Evolutionary conservation across 2,797 vertebrate species (phyloP), one percentile per base, ranked within the genome.

Genomic region (Rhynchonycteris naso): DNA sequence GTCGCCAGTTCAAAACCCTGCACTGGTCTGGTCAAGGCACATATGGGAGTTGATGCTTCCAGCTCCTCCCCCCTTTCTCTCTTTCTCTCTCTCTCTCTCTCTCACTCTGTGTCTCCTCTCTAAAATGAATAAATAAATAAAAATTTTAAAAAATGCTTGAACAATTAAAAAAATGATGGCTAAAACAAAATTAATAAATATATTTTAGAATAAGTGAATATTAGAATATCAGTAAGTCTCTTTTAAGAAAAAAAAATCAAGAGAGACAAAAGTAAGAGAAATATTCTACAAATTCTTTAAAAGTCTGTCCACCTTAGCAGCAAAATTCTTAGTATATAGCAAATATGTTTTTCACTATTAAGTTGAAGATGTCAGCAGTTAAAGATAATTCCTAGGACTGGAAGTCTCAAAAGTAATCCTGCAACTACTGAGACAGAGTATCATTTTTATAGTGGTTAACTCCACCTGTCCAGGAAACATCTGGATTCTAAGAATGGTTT

Each of bases 331-430:
- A 80, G 24, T n/a, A 59, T 24, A 68, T 24, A 68, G 56, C 38
- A 90, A 92, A 56, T 71, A 52, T 2, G 16, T 80, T 90, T 94
- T 93, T 96, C 33, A 91, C 21, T 59, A 68, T n/a, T 75, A 95
- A 96, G 22, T 19, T 90, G 66, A 94, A 94, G 71, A 71, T 35
- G 30, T 91, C 26, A 91, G 71, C 63, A 96, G 35, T 81, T 92
- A 80, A 94, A 94, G 90, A 88, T 56, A 85, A 92, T 76, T 95
- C 38, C 28, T 65, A 95, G 88, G 33, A 88, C n/a, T 75, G 9
- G 26, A 91, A 63, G 47, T 91, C 66, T 91, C 84, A 87, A 92
- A 95, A 95, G n/a, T 90, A 85, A 91, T 68, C 80, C 89, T 93
- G 72, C 4, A 93, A 85, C 35, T 85, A 79, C 47, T 71, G 82